Conservation (phyloP, 2,888 invertebrate genomes). For the Cryptocephalus moraei region DNA sequence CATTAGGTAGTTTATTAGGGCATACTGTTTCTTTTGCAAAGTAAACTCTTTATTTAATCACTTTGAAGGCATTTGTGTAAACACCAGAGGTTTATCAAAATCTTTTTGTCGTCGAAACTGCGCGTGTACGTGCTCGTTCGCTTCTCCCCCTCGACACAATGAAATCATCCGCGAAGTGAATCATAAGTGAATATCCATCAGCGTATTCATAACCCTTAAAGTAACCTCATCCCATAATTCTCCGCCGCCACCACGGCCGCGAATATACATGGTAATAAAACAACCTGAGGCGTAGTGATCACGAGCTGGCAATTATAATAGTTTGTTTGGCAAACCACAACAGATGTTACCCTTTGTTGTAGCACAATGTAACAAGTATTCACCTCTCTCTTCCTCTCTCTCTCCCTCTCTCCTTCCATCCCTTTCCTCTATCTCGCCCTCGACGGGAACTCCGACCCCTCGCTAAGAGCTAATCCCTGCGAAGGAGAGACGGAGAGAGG, state of each 20-base stretch:
- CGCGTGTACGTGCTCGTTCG: too few relatives aligned
- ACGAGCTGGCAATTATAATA: constrained; percentile 15
- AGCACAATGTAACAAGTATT: constrained; percentile 19
- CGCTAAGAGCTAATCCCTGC: constrained; percentile 7
- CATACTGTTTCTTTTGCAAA: too few relatives aligned
- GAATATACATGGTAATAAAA: constrained; percentile 10
- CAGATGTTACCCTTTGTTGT: constrained; percentile 25
- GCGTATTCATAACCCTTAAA: too few relatives aligned
- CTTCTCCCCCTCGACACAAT: too few relatives aligned
- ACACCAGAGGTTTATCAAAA: too few relatives aligned
- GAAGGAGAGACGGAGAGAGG: neutral
- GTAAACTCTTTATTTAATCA: too few relatives aligned
- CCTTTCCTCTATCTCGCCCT: neutral
- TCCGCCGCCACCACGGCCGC: neutral
- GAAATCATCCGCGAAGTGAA: too few relatives aligned
- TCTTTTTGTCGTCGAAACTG: too few relatives aligned
- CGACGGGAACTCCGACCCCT: constrained; percentile 7
- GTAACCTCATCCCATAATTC: neutral
- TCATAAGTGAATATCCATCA: too few relatives aligned
- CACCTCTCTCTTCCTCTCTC: constrained; percentile 1
- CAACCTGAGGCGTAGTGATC: constrained; percentile 14
- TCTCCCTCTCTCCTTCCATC: neutral
- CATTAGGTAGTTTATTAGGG: too few relatives aligned
- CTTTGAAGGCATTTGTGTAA: too few relatives aligned
- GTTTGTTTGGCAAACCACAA: constrained; percentile 24